Conservation (phyloP, 2,113 vertebrate species). For the Murina feae region DNA sequence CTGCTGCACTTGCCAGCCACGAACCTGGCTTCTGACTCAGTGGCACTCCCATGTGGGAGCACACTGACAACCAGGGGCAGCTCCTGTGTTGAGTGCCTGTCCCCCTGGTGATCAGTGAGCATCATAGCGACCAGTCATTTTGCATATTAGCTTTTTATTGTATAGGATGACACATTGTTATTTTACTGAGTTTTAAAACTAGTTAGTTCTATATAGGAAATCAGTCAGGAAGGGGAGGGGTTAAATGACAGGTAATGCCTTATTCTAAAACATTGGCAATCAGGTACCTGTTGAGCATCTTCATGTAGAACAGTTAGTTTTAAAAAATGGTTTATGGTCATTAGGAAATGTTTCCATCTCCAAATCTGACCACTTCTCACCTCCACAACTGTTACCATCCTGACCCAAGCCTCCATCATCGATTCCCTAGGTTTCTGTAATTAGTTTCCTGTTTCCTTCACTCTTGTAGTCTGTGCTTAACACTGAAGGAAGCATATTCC, state of each 20-base stretch:
- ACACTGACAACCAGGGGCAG: too few relatives aligned
- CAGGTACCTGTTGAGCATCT: background rate
- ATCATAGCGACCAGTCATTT: too few relatives aligned
- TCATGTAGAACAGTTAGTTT: background rate
- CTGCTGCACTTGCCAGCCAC: too few relatives aligned
- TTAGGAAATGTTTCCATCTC: background rate
- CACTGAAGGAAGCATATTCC: background rate
- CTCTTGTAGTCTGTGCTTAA: background rate
- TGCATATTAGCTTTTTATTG: too few relatives aligned
- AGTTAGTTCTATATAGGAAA: conserved; percentile 5
- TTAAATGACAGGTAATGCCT: background rate
- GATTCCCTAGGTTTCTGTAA: background rate
- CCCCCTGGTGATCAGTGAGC: too few relatives aligned
- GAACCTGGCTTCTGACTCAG: too few relatives aligned
- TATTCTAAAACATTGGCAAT: background rate
- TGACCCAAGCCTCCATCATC: background rate
- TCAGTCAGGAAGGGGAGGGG: background rate
- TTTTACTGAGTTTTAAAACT: background rate
- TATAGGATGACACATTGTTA: background rate
- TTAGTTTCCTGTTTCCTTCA: background rate
- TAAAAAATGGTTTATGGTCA: background rate
- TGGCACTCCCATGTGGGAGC: too few relatives aligned
- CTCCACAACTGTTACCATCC: background rate
- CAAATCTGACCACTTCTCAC: background rate
- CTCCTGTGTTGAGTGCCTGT: too few relatives aligned